phyloP scores from a whole-genome alignment of 2,888 invertebrate genomes.

The Platerodrilus igneus region DNA sequence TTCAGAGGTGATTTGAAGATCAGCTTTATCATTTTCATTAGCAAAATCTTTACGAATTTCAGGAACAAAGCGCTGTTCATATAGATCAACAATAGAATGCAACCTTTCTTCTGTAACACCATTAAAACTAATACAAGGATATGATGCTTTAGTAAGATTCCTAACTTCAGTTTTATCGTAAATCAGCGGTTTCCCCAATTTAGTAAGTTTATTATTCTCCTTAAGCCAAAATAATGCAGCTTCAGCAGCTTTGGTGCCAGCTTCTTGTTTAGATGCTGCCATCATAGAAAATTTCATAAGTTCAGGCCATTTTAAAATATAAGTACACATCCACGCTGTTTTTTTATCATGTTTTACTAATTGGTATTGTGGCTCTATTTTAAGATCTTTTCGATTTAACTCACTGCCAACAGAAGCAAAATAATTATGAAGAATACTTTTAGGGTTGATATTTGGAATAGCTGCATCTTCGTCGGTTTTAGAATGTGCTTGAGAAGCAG shows the following conservation, averaged over 20 bases:
- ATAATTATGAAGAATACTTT: slow-evolving; percentile 51
- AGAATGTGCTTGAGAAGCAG: neutral
- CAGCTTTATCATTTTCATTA: too few relatives aligned
- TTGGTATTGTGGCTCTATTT: slow-evolving; percentile 46
- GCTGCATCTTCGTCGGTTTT: neutral
- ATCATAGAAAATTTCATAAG: slow-evolving; percentile 51
- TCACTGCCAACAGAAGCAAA: slow-evolving; percentile 48
- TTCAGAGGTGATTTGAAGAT: too few relatives aligned
- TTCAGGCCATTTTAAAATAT: slow-evolving; percentile 57
- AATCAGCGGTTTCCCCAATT: slow-evolving; percentile 50
- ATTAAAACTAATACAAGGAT: slow-evolving; percentile 26
- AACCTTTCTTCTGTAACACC: slow-evolving; percentile 43
- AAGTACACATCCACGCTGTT: slow-evolving; percentile 53
- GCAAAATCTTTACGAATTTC: slow-evolving; percentile 22
- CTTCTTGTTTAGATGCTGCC: slow-evolving; percentile 52
- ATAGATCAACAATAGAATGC: slow-evolving; percentile 41
- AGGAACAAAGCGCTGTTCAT: slow-evolving; percentile 30
- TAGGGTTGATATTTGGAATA: too few relatives aligned
- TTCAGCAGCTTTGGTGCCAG: slow-evolving; percentile 53
- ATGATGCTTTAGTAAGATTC: slow-evolving; percentile 40
- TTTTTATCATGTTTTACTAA: slow-evolving; percentile 29
- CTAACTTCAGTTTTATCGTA: slow-evolving; percentile 46
- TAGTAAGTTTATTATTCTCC: slow-evolving; percentile 48
- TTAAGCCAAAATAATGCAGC: slow-evolving; percentile 56
- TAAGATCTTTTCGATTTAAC: slow-evolving; percentile 38